phyloP scores from a whole-genome alignment of 1,140 invertebrate species.

The Mizuhopecten yessoensis region DNA sequence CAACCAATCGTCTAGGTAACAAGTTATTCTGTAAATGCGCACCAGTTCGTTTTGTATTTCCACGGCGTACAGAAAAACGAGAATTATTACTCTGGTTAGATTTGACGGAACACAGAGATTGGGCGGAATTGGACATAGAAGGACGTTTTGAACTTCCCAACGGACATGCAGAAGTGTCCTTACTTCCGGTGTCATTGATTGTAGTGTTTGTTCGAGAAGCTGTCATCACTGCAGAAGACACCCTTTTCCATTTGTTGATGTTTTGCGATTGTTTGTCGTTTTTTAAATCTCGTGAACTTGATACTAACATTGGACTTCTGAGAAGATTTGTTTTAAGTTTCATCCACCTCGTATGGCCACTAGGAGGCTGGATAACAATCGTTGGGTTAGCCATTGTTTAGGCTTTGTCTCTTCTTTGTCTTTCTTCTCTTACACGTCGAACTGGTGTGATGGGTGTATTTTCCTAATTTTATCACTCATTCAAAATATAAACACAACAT shows the following conservation, averaged over 20 bases:
- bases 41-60: conserved; percentile 2
- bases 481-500: not conserved
- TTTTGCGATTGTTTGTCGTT: not conserved
- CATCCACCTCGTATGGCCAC: not conserved
- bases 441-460: too few species aligned
- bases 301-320: not conserved
- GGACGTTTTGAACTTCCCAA: not conserved
- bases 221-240: not conserved
- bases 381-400: not conserved
- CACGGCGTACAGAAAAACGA: conserved; percentile 42
- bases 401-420: not conserved
- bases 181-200: not conserved
- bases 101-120: not conserved
- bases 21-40: not conserved
- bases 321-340: conserved; percentile 8
- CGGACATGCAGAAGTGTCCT: not conserved
- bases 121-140: not conserved
- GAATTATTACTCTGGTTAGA: not conserved
- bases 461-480: too few species aligned
- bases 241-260: not conserved
- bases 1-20: not conserved
- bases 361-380: not conserved
- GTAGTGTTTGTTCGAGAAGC: not conserved
- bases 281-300: not conserved
- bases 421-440: not conserved